phyloP scores from a whole-genome alignment of 2,113 vertebrate species.

The Perognathus longimembris region DNA sequence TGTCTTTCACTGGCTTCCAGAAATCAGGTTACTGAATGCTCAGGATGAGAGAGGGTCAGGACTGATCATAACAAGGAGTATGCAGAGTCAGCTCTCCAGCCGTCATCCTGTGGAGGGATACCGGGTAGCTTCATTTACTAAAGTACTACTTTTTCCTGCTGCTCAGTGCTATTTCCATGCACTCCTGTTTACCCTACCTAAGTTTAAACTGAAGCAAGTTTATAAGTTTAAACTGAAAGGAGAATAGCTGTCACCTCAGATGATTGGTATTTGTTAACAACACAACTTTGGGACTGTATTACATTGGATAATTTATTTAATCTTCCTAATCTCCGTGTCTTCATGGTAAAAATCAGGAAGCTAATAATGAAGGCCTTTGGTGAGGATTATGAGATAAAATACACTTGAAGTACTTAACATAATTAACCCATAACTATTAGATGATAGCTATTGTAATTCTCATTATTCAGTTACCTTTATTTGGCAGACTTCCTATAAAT shows the following conservation, averaged over 20 bases:
- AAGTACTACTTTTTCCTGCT: not conserved
- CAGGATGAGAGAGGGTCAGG: not conserved
- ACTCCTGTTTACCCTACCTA: not conserved
- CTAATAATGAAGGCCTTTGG: not conserved
- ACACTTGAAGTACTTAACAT: not conserved
- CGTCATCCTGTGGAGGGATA: not conserved
- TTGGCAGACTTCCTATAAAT: not conserved
- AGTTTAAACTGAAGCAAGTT: not conserved
- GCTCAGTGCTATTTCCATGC: not conserved
- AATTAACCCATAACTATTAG: not conserved
- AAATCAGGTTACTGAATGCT: not conserved
- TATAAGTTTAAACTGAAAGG: not conserved
- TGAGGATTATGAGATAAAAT: not conserved
- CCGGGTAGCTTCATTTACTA: not conserved
- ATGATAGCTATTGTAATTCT: not conserved
- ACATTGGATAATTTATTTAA: not conserved
- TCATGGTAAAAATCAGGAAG: slow-evolving; percentile 23
- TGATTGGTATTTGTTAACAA: slow-evolving; percentile 21
- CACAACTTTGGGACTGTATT: not conserved
- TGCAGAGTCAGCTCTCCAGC: not conserved
- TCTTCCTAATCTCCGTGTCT: not conserved
- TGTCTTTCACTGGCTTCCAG: not conserved
- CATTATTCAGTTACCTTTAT: not conserved
- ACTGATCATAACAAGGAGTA: too few relatives aligned
- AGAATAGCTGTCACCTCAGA: not conserved